Evolutionary conservation across 2,888 invertebrate species (phyloP), one percentile per base, ranked within the genome.

Genomic region (Apamea crenata): DNA sequence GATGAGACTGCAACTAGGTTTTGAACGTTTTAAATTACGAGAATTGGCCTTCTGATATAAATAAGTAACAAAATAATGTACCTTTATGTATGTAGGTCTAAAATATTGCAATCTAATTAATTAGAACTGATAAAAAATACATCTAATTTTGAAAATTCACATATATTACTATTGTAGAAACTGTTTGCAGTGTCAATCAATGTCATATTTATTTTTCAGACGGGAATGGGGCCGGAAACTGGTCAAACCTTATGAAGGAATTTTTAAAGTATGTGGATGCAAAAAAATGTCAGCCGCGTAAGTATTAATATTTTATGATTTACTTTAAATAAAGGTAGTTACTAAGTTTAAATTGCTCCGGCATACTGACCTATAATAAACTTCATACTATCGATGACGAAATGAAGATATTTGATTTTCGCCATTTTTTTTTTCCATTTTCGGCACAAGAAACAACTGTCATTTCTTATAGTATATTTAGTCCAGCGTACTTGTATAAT

Each of bases 201-300:
- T 44, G 4, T 16, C 4, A 6, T 44, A 44, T 25, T 32, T 40
- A 10, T 6, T 65, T 81, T 82, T 25, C 40, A 82, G 82, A 12
- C 1, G n/a, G 1, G 0, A 70, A 32, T 2, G 16, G 25, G 14
- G 0, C 73, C 21, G 68, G 40, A 44, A 72, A 72, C 18, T 82
- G 72, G 82, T 29, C 67, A 18, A 69, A 56, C 10, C 36, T 78
- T 10, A 32, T 82, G 78, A 73, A 8, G 18, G 83, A 82, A 50
- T 78, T 83, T 83, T n/a, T 78, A 25, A 79, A 65, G 16, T 78
- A 18, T 53, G 40, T 83, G 2, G 78, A 79, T 25, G 18, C 10
- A 21, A 82, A 67, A 61, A 77, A 77, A 66, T 82, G 82, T 44
- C 3, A 6, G 10, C 65, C 47, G 16, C 66, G 81, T 81, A 6